Evolutionary conservation across 2,888 invertebrate species (phyloP), one percentile per base, ranked within the genome.

Genomic region (Xylota segnis): DNA sequence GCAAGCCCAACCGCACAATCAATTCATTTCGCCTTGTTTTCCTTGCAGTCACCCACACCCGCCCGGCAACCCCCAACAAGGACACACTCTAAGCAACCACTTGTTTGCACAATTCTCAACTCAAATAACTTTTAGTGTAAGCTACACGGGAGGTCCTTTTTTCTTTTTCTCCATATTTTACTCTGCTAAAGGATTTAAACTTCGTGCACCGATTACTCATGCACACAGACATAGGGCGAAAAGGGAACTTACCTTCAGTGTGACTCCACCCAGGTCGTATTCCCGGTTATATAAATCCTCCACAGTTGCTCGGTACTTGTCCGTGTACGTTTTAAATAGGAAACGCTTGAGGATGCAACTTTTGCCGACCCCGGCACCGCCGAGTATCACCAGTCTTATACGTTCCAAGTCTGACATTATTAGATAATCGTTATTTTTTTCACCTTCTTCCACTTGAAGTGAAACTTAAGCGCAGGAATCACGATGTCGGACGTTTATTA

Each of bases 221-320:
- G 70, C 61, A 68, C 18, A 43, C 59, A 34, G 47, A 34, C 1
- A 56, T 14, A 12, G 12, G 6, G 14, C 6, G 10, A 14, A 5
- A 18, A 43, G 61, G 12, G 43, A 66, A 90, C 91, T 91, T 89
- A 95, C 95, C 93, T 96, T 96, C 52, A 97, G 93, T 10, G 95
- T 95, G 88, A 95, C 94, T 50, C 96, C 96, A 40, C 96, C 96
- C 77, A 97, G 93, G 90, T 96, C 95, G 91, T 96, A 97, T 91
- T 97, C 97, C 77, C 96, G 94, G 90, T 96, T 96, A 92, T 97
- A 97, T 29, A 97, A 94, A 91, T 98, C 98, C 91, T 98, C 97
- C 37, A 97, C 96, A 12, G 97, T 98, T 89, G 97, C 96, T 88
- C 95, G 94, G 92, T 98, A 97, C 90, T 96, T 95, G 89, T 96